phyloP scores from a whole-genome alignment of 2,113 vertebrate genomes.

The Chamaetylas fuelleborni region DNA sequence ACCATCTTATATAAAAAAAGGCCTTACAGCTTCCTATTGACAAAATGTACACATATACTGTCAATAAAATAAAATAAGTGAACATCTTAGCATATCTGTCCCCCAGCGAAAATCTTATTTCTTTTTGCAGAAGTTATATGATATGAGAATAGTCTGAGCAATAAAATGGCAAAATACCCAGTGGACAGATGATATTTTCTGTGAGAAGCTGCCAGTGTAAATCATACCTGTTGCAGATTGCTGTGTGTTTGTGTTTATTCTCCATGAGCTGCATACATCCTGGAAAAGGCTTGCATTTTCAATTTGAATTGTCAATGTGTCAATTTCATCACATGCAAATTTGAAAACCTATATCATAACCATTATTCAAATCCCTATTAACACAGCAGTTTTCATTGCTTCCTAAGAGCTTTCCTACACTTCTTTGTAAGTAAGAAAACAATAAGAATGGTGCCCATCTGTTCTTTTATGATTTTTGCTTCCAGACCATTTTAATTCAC shows the following conservation, averaged over 20 bases:
- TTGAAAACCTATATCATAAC: not conserved
- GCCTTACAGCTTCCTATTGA: not conserved
- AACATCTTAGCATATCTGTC: not conserved
- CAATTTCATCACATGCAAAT: constrained; percentile 28
- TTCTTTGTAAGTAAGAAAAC: not conserved
- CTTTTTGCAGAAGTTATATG: not conserved
- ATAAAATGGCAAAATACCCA: constrained; percentile 22
- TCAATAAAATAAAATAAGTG: not conserved
- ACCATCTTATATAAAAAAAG: not conserved
- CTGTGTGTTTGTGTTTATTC: constrained; percentile 1
- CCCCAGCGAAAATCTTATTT: not conserved
- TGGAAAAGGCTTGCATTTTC: constrained; percentile 11
- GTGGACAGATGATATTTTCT: constrained; percentile 10
- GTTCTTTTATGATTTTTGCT: constrained; percentile 12
- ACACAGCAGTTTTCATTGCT: not conserved
- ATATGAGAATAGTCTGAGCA: not conserved
- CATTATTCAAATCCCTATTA: constrained; percentile 27
- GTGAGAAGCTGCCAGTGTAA: not conserved
- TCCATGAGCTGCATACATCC: not conserved
- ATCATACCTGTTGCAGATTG: not conserved
- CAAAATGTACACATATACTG: not conserved
- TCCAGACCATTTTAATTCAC: not conserved
- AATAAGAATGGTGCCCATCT: not conserved
- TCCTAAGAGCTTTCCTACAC: not conserved
- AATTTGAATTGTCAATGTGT: not conserved